Evolutionary conservation across 2,797 vertebrate species (phyloP), one percentile per base, ranked within the genome.

Genomic region (Tangara arthus): DNA sequence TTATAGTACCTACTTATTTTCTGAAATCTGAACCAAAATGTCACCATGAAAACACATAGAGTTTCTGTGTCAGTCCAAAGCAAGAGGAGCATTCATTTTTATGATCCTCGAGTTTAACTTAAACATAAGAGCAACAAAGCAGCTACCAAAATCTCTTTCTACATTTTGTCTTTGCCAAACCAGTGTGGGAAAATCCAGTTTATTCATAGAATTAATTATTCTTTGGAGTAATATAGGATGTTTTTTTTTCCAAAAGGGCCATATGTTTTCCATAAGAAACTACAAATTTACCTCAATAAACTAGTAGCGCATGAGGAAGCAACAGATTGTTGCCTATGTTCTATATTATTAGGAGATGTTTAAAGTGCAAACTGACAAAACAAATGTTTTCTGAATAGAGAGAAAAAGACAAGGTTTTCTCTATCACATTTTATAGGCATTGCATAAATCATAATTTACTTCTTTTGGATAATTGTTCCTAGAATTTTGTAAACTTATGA

Each of bases 401-500:
- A 30, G 23, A 75, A 91, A 94, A 68, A 86, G 2, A 17, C 15
- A 60, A 77, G 2, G 1, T 83, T 91, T 91, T 77, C 28, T 82
- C 23, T 70, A 73, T 32, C 52, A 86, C 9, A 70, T 89, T 56
- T 87, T 90, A 56, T 24, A 95, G 52, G 30, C 27, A 81, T 55
- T 86, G 21, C 12, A 89, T 96, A 95, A 97, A 96, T 95, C 53
- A 90, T 53, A 8, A 94, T 96, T 97, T 97, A 77, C 30, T 93
- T 94, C 12, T 90, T 80, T 30, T 52, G 23, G 82, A 93, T 97
- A 98, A 97, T 96, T 96, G 52, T 88, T 96, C 32, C 27, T 79
- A 88, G 47, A 82, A 84, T 94, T 95, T 94, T 85, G 75, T 88
- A 82, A 90, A 96, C 60, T 94, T 94, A 94, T 63, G 79, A 82